A percentile compares a stretch with the other conserved stretches of the same genome.
These are phyloP conservation scores for Stictonetta naevosa DNA, from an alignment of 2,113 vertebrate species.

Conservation along the genomic window DNA sequence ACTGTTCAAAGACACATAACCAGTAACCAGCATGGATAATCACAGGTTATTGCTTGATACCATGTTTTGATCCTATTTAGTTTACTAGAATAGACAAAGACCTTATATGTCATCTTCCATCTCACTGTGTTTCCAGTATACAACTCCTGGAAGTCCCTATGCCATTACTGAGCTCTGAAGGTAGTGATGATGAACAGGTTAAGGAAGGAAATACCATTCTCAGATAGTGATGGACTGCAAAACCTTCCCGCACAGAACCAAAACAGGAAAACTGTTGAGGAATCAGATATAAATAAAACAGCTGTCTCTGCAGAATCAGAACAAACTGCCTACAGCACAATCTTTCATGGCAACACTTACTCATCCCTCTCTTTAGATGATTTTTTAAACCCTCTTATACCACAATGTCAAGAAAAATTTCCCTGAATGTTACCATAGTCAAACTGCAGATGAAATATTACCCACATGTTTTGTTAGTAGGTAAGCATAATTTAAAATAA, in stretches of 20 bases:
- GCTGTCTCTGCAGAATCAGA: not conserved
- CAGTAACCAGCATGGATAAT: not conserved
- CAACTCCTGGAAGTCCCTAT: not conserved
- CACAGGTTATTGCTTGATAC: not conserved
- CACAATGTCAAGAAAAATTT: not conserved
- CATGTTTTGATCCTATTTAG: not conserved
- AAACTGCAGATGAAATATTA: not conserved
- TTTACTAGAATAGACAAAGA: not conserved
- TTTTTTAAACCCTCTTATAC: not conserved
- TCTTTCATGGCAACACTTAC: not conserved
- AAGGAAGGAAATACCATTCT: not conserved
- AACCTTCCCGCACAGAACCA: not conserved
- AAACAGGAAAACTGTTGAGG: not conserved
- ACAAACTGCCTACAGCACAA: not conserved
- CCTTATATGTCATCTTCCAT: not conserved
- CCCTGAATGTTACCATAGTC: not conserved
- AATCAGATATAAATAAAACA: not conserved
- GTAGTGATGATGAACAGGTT: not conserved
- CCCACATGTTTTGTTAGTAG: not conserved
- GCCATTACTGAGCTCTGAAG: not conserved
- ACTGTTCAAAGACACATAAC: not conserved
- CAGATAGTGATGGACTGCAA: not conserved
- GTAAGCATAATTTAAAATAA: not conserved
- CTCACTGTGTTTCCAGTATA: not conserved
- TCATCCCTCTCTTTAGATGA: not conserved